Percentiles rank a stretch among this genome's conserved stretches.
These are phyloP conservation scores for Corapipo altera DNA, from an alignment of 2,113 vertebrate species.

Conservation along the genomic window DNA sequence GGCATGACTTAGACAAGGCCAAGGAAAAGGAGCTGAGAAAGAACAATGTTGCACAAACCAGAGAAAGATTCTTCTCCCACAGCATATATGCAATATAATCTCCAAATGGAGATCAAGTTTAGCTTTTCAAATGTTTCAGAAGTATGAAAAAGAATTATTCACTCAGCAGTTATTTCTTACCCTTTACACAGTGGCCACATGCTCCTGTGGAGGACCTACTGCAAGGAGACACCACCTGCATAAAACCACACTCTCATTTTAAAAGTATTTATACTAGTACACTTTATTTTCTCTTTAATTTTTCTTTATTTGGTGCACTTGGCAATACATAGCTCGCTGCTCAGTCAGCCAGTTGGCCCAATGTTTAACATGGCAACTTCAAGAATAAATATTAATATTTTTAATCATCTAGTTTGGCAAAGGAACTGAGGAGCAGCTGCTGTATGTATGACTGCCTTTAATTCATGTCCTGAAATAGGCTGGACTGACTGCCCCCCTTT, in stretches of 20 bases:
- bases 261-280: neutral
- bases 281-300: neutral
- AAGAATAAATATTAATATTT: slow-evolving; percentile 58
- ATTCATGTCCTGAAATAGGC: neutral
- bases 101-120: neutral
- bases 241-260: neutral
- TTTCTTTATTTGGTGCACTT: slow-evolving; percentile 4
- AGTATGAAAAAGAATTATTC: neutral
- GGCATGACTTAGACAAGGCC: neutral
- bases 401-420: slow-evolving; percentile 27
- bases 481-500: neutral
- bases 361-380: neutral
- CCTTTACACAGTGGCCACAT: neutral
- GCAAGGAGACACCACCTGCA: neutral
- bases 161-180: neutral
- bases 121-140: neutral
- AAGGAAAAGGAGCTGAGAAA: neutral
- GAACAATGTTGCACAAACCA: neutral
- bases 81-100: neutral
- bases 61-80: slow-evolving; percentile 3
- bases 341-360: neutral
- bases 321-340: neutral
- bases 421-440: slow-evolving; percentile 24
- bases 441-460: neutral
- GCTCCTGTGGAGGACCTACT: neutral